A percentile compares a stretch with the other conserved stretches of the same genome.
phyloP scores from a whole-genome alignment of 2,113 vertebrate species.

The Glaucomys volans region DNA sequence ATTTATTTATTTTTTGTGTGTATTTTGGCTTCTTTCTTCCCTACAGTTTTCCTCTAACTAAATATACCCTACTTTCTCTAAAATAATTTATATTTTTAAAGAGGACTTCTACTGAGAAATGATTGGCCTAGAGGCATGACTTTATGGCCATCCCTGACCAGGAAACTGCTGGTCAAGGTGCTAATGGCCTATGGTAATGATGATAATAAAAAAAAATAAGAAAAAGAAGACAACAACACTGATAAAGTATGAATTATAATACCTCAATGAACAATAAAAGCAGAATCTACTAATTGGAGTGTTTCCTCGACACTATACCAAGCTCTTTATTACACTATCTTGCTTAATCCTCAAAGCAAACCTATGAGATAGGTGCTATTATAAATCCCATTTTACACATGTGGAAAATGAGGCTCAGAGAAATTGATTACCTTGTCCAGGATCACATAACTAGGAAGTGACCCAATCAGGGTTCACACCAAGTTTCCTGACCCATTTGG shows the following conservation, averaged over 20 bases:
- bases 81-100: not conserved
- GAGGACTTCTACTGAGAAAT: not conserved
- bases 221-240: not conserved
- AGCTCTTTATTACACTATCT: not conserved
- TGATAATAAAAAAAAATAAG: not conserved
- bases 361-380: not conserved
- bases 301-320: not conserved
- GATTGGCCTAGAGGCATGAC: not conserved
- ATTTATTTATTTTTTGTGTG: too few relatives aligned
- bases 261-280: not conserved
- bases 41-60: too few relatives aligned
- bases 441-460: not conserved
- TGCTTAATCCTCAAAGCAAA: conserved; percentile 31
- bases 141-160: not conserved
- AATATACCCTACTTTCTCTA: too few relatives aligned
- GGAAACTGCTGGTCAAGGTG: not conserved
- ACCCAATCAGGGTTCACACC: not conserved
- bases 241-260: not conserved
- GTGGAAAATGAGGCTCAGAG: not conserved
- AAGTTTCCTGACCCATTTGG: not conserved
- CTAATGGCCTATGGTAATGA: not conserved
- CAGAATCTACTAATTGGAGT: not conserved
- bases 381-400: not conserved
- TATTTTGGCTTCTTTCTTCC: too few relatives aligned
- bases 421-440: conserved; percentile 13